phyloP scores from a whole-genome alignment of 2,797 vertebrate genomes.

The Catharus ustulatus region DNA sequence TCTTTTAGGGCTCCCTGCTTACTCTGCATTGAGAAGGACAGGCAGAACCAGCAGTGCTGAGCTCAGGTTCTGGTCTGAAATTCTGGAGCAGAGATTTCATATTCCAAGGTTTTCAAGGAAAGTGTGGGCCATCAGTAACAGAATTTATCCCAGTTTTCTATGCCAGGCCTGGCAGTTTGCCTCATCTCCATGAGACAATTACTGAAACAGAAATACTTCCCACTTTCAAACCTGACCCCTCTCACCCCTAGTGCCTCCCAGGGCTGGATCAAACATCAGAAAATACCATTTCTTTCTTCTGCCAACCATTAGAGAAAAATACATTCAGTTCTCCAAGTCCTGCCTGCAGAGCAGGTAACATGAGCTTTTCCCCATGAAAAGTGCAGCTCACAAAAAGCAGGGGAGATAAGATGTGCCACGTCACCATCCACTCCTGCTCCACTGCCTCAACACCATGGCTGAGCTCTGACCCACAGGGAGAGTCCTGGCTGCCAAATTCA shows the following conservation, averaged over 20 bases:
- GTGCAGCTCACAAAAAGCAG: not conserved
- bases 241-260: not conserved
- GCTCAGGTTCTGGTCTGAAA: not conserved
- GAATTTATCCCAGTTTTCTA: not conserved
- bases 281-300: not conserved
- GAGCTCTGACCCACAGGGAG: not conserved
- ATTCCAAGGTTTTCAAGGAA: not conserved
- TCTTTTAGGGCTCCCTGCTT: not conserved
- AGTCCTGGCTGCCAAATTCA: not conserved
- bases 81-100: not conserved
- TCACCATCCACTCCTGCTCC: not conserved
- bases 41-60: not conserved
- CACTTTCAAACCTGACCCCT: not conserved
- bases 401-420: not conserved
- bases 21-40: not conserved
- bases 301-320: not conserved
- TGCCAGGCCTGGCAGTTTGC: not conserved
- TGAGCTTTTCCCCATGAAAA: not conserved
- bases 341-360: not conserved
- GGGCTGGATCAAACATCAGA: not conserved
- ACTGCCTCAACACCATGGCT: fast-evolving
- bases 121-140: not conserved
- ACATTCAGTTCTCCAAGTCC: not conserved
- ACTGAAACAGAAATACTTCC: not conserved
- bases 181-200: not conserved